Base-by-base conservation (phyloP, 2,888 invertebrate species). In the Diarsia dahlii region DNA sequence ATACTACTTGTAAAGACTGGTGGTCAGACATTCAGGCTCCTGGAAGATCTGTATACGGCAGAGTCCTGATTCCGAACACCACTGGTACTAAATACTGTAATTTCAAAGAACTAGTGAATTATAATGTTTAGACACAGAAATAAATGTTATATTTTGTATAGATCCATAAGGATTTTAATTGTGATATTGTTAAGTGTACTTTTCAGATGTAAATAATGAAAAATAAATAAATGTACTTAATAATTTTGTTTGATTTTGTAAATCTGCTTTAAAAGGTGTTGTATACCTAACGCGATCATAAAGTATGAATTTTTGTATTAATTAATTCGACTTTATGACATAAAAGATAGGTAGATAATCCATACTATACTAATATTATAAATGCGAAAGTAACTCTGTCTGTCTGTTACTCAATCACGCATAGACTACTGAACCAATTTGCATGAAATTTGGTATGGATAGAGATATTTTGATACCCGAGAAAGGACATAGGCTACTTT, bases 151-250 rank as follows among this genome's bases (percentile, higher is more conserved):
- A 46, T 68, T 79, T 82, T 82, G 20, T 56, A 13, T 13, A 54
- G 23, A 39, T 39, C 39, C 6, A 45, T 39, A 20, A n/a, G 39
- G 54, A 15, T 71, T 67, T 54, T 62, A 39, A 78, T 72, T 80
- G 80, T 80, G 80, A 80, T 80, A 80, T 83, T 71, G 20, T 58
- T 71, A 78, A 58, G 56, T 58, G 18, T 58, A 58, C 54, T 63
- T 82, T 82, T 58, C 71, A 45, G 2, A 67, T 78, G 54, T 71
- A 62, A 62, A 66, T 78, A 78, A 50, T 48, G n/a, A 20, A 20
- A 20, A 63, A 77, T 54, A 23, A 80, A 45, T 23, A 3, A 56
- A 63, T 56, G 15, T 73, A 54, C 13, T n/a, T 34, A 34, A 58
- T 34, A 2, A 1, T 52, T 13, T 52, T 62, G 20, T 76, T 78